Evolutionary conservation across 2,797 vertebrate species (phyloP).

Genomic region (Thalassophryne amazonica): DNA sequence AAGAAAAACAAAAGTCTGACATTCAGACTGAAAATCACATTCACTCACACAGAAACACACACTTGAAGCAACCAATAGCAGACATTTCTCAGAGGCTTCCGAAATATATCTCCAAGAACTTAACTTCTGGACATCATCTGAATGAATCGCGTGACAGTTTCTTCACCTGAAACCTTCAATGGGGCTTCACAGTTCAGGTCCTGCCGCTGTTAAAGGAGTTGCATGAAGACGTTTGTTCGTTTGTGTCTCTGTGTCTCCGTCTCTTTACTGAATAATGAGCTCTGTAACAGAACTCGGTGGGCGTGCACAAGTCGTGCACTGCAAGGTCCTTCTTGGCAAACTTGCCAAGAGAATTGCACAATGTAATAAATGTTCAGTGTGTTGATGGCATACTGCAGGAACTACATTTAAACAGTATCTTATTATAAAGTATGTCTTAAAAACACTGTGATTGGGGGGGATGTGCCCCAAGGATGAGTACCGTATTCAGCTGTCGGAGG

Average conservation of each 20-base stretch:
- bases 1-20: conserved; percentile 51
- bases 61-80: neutral
- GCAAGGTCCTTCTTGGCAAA: conserved; percentile 32
- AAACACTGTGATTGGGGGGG: too few species aligned
- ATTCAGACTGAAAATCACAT: conserved; percentile 8
- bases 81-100: conserved; percentile 6
- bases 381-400: neutral
- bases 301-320: conserved; percentile 32
- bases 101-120: conserved; percentile 4
- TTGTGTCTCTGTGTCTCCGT: conserved; percentile 49
- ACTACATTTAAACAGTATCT: neutral
- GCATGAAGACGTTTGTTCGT: conserved; percentile 51
- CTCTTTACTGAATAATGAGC: conserved; percentile 44
- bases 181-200: conserved; percentile 28
- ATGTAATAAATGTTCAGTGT: neutral
- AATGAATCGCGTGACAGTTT: too few species aligned
- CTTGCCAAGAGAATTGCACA: conserved; percentile 33
- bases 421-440: too few species aligned
- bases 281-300: conserved; percentile 54
- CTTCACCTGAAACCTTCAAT: conserved; percentile 16
- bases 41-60: conserved; percentile 1
- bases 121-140: neutral
- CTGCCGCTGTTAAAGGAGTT: conserved; percentile 32
- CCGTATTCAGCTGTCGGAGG: too few species aligned
- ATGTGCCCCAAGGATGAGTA: too few species aligned